phyloP scores from a whole-genome alignment of 2,113 vertebrate genomes.

The Callospermophilus lateralis region DNA sequence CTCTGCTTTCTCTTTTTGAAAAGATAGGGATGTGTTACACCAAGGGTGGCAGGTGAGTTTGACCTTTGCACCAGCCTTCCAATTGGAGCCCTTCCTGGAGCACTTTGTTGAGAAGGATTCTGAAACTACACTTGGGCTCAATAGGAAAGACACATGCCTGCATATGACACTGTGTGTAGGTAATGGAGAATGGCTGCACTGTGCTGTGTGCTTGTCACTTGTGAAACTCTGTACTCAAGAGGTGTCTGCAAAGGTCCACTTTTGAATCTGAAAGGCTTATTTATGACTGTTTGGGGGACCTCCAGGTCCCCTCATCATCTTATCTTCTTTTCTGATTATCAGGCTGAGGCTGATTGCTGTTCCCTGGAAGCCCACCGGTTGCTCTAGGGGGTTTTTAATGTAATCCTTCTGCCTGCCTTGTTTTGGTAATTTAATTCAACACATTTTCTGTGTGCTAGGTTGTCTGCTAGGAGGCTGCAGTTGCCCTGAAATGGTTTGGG shows the following conservation, averaged over 20 bases:
- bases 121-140: background rate
- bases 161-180: rapidly evolving
- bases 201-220: no score
- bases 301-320: background rate
- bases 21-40: background rate
- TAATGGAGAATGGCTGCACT: rapidly evolving
- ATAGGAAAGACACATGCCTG: background rate
- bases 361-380: background rate
- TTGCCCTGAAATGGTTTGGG: constrained; percentile 21
- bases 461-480: background rate
- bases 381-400: background rate
- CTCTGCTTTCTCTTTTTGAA: background rate
- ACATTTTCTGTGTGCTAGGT: constrained; percentile 24
- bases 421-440: constrained; percentile 55
- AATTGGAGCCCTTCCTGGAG: background rate
- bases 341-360: background rate
- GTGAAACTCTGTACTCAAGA: background rate
- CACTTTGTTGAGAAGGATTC: background rate
- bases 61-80: background rate
- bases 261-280: background rate
- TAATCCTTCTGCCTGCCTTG: constrained; percentile 38
- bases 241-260: background rate
- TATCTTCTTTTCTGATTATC: background rate
- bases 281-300: background rate
- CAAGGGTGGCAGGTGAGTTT: background rate